Base-by-base conservation (phyloP, 2,113 vertebrate species). In the Hylia prasina region DNA sequence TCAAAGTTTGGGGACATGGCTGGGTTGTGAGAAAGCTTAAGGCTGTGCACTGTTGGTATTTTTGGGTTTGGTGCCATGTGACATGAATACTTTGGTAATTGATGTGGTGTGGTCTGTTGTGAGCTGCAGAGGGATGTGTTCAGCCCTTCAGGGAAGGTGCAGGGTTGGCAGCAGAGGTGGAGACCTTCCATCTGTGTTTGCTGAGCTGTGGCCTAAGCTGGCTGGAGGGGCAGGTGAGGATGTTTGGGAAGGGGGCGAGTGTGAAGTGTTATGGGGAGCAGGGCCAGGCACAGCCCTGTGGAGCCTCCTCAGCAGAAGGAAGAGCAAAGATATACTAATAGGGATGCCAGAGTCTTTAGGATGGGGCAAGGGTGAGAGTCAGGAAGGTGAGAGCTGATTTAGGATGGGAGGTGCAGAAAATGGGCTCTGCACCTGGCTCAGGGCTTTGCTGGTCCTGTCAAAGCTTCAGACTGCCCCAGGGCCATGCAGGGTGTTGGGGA, bases 221-320 rank as follows among this genome's bases (percentile, higher is more conserved):
- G 7, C 11, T 10, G 33, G 48, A 76, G 22, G 20, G 57, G 23
- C 10, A n/a, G 17, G 11, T 68, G 57, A 40, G 33, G 44, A 13
- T n/a, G 25, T 28, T 1, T 4, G 4, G 11, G 27, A 19, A 28
- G 7, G 9, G 16, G 4, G 4, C 0, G 0, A 30, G 31, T 0
- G 3, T 57, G 79, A 79, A n/a, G 47, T 19, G 47, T 37, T 53
- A 21, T 48, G 31, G 10, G 28, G 11, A 61, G 5, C 0, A 0
- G 7, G 45, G 56, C 64, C 31, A 10, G 5, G 14, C 8, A 63
- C 45, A 56, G 24, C 50, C 8, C 8, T 37, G 35, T n/a, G 15
- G 12, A 51, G 22, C 20, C 6, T 40, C 68, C 22, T 28, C 11
- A 70, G 60, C 27, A 39, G 19, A 8, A 66, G 11, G 37, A 76